A percentile compares a stretch with the other conserved stretches of the same genome.
phyloP scores from a whole-genome alignment of 2,797 vertebrate species.

The Cuculus canorus region DNA sequence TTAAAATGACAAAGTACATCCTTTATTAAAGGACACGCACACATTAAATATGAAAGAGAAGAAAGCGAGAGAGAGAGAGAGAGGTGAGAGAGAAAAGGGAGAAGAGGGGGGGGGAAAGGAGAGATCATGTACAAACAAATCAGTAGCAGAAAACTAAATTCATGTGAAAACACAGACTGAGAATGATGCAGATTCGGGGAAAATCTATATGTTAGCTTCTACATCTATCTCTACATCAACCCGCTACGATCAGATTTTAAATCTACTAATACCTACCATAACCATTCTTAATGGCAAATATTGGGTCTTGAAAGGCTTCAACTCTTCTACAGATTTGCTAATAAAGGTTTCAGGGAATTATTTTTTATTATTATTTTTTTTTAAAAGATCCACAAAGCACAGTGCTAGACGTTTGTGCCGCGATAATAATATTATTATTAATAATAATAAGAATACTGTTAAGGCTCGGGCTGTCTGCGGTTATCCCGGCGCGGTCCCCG shows the following conservation, averaged over 20 bases:
- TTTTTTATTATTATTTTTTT: constrained; percentile 57
- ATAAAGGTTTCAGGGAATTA: constrained; percentile 75
- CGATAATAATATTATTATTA: constrained; percentile 20
- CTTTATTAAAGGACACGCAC: constrained; percentile 73
- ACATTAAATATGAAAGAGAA: constrained; percentile 66
- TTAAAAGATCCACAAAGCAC: constrained; percentile 80
- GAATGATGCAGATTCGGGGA: constrained; percentile 76
- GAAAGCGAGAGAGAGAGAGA: background rate
- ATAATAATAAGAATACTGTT: background rate
- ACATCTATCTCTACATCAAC: constrained; percentile 59
- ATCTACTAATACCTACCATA: constrained; percentile 93
- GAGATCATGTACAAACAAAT: constrained; percentile 76
- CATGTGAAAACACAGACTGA: constrained; percentile 78
- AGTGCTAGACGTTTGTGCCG: constrained; percentile 73
- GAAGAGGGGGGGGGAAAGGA: constrained; percentile 18
- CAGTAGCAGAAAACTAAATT: constrained; percentile 78
- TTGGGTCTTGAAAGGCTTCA: constrained; percentile 82
- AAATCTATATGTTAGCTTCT: constrained; percentile 68
- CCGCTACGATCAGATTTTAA: constrained; percentile 76
- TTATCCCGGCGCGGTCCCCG: background rate
- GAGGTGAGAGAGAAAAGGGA: background rate
- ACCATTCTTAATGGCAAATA: constrained; percentile 92
- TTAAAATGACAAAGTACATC: constrained; percentile 76
- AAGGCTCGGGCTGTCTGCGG: too few species aligned
- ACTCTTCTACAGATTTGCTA: constrained; percentile 82